These are phyloP conservation scores for Vespertilio murinus DNA, from an alignment of 2,797 vertebrate species.

Conservation along the genomic window DNA sequence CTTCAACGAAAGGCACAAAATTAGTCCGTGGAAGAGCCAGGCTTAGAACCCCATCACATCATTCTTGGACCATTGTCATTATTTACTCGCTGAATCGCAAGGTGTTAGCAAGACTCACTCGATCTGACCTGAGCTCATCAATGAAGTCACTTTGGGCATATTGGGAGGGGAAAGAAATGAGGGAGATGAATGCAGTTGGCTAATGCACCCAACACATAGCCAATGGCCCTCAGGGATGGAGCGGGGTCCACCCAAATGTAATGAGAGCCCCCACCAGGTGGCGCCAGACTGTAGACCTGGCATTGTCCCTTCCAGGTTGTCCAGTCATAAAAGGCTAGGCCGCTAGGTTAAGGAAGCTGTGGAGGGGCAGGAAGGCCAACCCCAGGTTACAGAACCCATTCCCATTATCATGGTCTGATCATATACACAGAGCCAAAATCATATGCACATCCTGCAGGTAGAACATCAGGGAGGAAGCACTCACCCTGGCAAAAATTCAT, in stretches of 20 bases:
- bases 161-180: neutral
- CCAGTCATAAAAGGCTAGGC: neutral
- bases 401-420: neutral
- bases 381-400: neutral
- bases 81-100: conserved; percentile 1
- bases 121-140: neutral
- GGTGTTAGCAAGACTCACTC: neutral
- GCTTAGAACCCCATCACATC: neutral
- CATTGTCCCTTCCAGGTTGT: neutral
- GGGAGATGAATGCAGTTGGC: neutral
- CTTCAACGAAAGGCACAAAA: neutral
- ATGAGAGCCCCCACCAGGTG: conserved; percentile 28
- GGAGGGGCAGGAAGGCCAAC: neutral
- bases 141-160: neutral
- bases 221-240: neutral
- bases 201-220: neutral
- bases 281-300: conserved; percentile 38
- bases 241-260: neutral
- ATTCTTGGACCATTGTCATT: neutral
- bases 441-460: neutral
- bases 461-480: neutral
- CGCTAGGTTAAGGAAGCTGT: neutral
- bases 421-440: neutral
- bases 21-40: neutral
- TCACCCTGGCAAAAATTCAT: neutral